Conservation (phyloP, 2,113 vertebrate genomes). For the Dendropsophus ebraccatus region DNA sequence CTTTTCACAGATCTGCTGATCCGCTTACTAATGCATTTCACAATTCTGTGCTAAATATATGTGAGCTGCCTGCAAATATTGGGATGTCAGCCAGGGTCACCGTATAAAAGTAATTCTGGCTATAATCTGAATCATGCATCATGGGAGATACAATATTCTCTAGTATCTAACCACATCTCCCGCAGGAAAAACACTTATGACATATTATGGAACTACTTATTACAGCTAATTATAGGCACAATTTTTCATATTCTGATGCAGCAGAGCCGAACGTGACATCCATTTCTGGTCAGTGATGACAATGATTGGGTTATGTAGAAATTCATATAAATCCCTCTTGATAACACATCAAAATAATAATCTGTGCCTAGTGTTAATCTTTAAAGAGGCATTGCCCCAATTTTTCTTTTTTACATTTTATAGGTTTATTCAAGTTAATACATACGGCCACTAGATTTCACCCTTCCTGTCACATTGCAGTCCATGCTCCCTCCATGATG, state of each 20-base stretch:
- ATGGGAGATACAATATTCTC: not conserved
- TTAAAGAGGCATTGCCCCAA: too few species aligned
- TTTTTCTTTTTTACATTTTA: too few species aligned
- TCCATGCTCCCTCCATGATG: too few species aligned
- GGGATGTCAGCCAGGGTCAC: slow-evolving; percentile 20
- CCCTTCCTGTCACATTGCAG: too few species aligned
- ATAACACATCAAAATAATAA: too few species aligned
- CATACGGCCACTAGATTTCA: too few species aligned
- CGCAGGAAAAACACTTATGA: not conserved
- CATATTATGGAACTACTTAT: not conserved
- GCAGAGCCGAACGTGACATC: not conserved
- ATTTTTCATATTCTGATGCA: not conserved
- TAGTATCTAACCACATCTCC: not conserved
- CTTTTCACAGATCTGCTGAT: slow-evolving; percentile 34
- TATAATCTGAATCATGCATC: slow-evolving; percentile 1
- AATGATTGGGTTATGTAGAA: not conserved
- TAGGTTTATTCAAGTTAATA: too few species aligned
- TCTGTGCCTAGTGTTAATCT: too few species aligned
- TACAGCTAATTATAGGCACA: not conserved
- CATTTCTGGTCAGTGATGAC: not conserved
- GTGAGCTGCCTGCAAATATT: slow-evolving; percentile 5
- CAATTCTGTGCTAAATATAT: slow-evolving; percentile 55
- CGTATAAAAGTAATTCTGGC: not conserved
- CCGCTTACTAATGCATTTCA: slow-evolving; percentile 57
- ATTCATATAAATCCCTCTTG: not conserved